Evolutionary conservation across 2,797 vertebrate species (phyloP), one percentile per base, ranked within the genome.

Genomic region (Cynodonichthys magdalenae): DNA sequence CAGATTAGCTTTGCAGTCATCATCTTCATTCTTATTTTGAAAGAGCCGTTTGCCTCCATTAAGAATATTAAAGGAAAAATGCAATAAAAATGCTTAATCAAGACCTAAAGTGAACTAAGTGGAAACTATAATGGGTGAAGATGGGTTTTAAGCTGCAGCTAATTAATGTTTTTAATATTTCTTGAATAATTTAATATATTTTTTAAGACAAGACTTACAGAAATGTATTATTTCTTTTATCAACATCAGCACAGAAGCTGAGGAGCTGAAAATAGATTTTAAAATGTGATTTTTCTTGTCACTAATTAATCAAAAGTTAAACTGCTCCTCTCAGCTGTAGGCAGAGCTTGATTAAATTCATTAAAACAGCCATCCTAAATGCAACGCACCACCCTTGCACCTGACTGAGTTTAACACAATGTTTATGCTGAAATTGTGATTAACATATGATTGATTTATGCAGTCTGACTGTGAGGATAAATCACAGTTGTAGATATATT

Each of bases 371-470:
- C 10, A 44, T 9, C 12, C 6, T 59, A 28, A 69, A 75, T 71
- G 44, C 51, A 73, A 52, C 57, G 47, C 52, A 48, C 66, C 39
- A 71, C 45, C 51, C 52, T 58, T 55, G 50, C 52, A 70, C 59
- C 75, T 72, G 62, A 66, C 49, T 28, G 57, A 49, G 62, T 83
- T 70, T 67, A 67, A 72, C 75, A 27, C 63, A 59, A 42, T 48
- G 59, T 59, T 51, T 27, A 55, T 31, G 45, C 39, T 53, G 27
- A 34, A 74, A 19, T 49, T 69, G 46, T 61, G 50, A 58, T 69
- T 69, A 64, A 66, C 34, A 46, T 57, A 4, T 51, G 42, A 66
- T 58, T 62, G 65, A 66, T 53, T n/a, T 53, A 24, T 60, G 42
- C 52, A 29, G 48, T 15, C 24, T 28, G 18, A 24, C 39, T 63